These are phyloP conservation scores for Papilio dardanus DNA, from an alignment of 1,140 invertebrate species.

Conservation along the genomic window DNA sequence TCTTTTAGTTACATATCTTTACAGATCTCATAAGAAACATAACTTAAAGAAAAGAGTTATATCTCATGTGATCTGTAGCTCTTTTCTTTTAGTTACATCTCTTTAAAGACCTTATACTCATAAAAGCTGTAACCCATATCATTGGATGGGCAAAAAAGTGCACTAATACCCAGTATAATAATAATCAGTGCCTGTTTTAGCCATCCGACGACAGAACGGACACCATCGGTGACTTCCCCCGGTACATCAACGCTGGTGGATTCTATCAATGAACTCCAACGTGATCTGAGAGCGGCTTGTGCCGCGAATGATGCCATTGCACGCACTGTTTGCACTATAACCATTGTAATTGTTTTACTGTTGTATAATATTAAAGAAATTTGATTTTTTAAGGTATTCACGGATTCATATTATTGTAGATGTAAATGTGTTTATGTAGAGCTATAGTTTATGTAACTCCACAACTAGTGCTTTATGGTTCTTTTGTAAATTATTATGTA, in stretches of 20 bases:
- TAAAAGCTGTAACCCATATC: too few species aligned
- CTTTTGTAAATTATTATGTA: background rate
- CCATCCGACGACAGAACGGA: constrained; percentile 89
- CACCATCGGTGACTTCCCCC: constrained; percentile 85
- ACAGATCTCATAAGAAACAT: too few species aligned
- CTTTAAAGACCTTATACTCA: too few species aligned
- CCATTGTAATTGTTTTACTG: constrained; percentile 53
- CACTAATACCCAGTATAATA: constrained; percentile 27
- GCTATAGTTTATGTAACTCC: background rate
- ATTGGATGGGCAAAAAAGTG: too few species aligned
- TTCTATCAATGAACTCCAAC: constrained; percentile 87
- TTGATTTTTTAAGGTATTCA: too few species aligned
- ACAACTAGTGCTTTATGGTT: background rate
- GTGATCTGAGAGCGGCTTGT: constrained; percentile 85
- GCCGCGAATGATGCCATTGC: constrained; percentile 86
- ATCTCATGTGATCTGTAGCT: too few species aligned
- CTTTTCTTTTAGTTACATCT: too few species aligned
- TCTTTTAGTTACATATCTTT: too few species aligned
- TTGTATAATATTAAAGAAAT: too few species aligned
- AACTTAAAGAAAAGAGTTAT: too few species aligned
- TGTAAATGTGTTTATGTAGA: background rate
- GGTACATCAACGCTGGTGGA: constrained; percentile 85
- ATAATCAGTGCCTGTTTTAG: constrained; percentile 86
- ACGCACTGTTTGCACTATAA: constrained; percentile 63
- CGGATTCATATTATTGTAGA: constrained; percentile 23